Percentiles rank a stretch among this genome's conserved stretches.
phyloP scores from a whole-genome alignment of 2,888 invertebrate genomes.

The Lasioglossum vierecki region DNA sequence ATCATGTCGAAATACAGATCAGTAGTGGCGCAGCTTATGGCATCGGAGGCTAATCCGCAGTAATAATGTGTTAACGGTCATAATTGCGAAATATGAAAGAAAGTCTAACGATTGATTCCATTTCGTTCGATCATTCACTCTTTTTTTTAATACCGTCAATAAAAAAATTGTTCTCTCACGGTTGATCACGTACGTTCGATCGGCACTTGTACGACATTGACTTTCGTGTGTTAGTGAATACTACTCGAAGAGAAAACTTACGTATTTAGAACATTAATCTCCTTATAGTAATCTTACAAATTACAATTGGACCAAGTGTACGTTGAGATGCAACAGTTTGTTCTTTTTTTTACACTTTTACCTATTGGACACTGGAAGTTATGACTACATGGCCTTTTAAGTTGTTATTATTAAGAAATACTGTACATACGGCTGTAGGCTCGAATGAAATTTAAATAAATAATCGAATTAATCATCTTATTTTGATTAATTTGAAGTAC shows the following conservation, averaged over 20 bases:
- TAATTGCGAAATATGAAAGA: constrained; percentile 11
- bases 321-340: constrained; percentile 62
- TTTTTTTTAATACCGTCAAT: constrained; percentile 30
- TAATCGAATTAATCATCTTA: neutral
- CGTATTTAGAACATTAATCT: constrained; percentile 41
- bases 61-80: constrained; percentile 16
- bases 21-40: constrained; percentile 40
- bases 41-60: constrained; percentile 41
- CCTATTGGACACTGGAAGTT: constrained; percentile 43
- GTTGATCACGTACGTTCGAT: constrained; percentile 30
- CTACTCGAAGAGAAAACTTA: constrained; percentile 48
- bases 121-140: constrained; percentile 1
- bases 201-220: constrained; percentile 56
- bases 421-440: neutral
- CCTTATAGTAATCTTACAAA: constrained; percentile 58
- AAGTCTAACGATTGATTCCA: constrained; percentile 26
- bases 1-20: constrained; percentile 28
- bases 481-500: neutral
- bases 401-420: constrained; percentile 21
- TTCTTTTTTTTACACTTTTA: constrained; percentile 51
- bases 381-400: constrained; percentile 63
- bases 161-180: constrained; percentile 37
- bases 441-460: neutral
- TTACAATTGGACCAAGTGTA: constrained; percentile 68
- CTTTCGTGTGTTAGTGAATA: constrained; percentile 55